Evolutionary conservation across 1,140 invertebrate genomes (phyloP).

Genomic region (Drosophila equinoxialis): DNA sequence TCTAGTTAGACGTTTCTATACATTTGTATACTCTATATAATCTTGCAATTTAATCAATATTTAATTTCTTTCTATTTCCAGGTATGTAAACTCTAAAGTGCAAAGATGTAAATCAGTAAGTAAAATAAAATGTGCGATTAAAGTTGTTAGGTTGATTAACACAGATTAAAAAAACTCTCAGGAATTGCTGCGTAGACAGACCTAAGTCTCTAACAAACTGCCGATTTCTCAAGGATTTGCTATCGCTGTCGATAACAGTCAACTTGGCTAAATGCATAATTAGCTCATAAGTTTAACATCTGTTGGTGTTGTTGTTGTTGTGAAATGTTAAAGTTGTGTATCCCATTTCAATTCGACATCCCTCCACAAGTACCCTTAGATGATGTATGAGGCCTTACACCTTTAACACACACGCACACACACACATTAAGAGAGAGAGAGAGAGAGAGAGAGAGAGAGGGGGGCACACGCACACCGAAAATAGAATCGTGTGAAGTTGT

Average conservation of each 20-base stretch:
- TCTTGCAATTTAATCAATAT: conserved; percentile 1
- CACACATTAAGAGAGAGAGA: neutral
- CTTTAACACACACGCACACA: conserved; percentile 15
- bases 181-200: too few relatives aligned
- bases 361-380: conserved; percentile 3
- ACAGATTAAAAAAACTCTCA: too few relatives aligned
- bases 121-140: neutral
- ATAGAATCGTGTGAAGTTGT: conserved; percentile 48
- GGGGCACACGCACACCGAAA: conserved; percentile 27
- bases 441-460: neutral
- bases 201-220: too few relatives aligned
- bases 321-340: neutral
- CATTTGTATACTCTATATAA: neutral
- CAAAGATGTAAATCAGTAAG: conserved; percentile 1
- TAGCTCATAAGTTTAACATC: neutral
- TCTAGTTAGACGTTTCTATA: neutral
- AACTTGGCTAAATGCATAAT: too few relatives aligned
- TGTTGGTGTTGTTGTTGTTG: neutral
- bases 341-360: conserved; percentile 17
- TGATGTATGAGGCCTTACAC: conserved; percentile 18
- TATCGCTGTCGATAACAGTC: too few relatives aligned
- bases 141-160: too few relatives aligned
- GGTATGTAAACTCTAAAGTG: neutral
- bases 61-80: neutral
- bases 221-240: too few relatives aligned